A percentile compares a stretch with the other conserved stretches of the same genome.
phyloP scores from a whole-genome alignment of 2,113 vertebrate genomes.

The Cyprinodon brontotheroides region DNA sequence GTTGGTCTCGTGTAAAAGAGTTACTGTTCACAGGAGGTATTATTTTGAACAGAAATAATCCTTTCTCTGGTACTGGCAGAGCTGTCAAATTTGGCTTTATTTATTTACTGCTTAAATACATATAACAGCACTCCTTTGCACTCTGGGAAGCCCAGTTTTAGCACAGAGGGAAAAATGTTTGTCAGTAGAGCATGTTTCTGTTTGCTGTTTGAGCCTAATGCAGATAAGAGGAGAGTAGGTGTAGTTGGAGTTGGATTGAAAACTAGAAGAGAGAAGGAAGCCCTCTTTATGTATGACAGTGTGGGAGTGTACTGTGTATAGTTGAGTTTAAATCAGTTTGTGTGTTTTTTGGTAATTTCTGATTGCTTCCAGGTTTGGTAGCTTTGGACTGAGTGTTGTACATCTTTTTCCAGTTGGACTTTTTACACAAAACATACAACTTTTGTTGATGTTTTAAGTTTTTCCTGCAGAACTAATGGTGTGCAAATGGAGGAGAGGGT shows the following conservation, averaged over 20 bases:
- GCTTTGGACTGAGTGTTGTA: neutral
- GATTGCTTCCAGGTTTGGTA: neutral
- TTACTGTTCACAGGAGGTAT: neutral
- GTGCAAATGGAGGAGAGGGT: neutral
- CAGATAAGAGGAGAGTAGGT: slow-evolving; percentile 63
- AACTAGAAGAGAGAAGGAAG: slow-evolving; percentile 40
- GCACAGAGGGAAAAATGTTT: slow-evolving; percentile 21
- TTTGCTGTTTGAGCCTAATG: slow-evolving; percentile 43
- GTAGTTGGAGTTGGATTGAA: slow-evolving; percentile 54
- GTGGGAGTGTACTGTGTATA: slow-evolving; percentile 45
- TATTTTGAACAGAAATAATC: neutral
- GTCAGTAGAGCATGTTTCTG: slow-evolving; percentile 12
- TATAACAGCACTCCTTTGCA: neutral
- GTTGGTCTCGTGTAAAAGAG: neutral
- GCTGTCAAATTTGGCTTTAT: too few species aligned
- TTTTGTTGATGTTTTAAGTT: neutral
- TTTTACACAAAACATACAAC: neutral
- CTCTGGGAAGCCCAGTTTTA: neutral
- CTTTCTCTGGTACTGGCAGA: neutral
- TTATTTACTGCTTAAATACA: neutral
- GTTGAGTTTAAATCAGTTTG: slow-evolving; percentile 27
- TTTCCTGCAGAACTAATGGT: neutral
- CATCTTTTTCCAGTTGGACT: neutral
- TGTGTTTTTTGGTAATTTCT: neutral
- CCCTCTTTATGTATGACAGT: slow-evolving; percentile 39